Evolutionary conservation across 2,113 vertebrate species (phyloP).

Genomic region (Channa argus): DNA sequence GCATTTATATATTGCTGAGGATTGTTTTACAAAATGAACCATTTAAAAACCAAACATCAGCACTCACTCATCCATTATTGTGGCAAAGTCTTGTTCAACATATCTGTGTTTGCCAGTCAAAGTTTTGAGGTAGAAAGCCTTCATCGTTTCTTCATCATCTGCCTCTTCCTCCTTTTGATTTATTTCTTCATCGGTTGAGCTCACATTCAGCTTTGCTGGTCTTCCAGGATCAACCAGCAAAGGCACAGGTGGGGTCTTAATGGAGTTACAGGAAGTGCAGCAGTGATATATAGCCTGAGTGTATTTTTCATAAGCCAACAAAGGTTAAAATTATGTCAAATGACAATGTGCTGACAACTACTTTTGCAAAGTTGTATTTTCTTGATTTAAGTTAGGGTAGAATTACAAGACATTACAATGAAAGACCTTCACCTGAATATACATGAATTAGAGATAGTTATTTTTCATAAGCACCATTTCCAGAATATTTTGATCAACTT

Average conservation of each 20-base stretch:
- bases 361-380: too few species aligned
- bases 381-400: too few species aligned
- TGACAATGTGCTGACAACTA: neutral
- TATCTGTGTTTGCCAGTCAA: constrained; percentile 63
- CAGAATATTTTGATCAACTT: too few species aligned
- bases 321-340: neutral
- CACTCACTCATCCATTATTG: constrained; percentile 85
- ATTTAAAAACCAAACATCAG: neutral
- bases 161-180: neutral
- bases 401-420: too few species aligned
- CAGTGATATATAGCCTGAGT: neutral
- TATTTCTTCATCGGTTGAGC: constrained; percentile 57
- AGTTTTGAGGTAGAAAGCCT: constrained; percentile 40
- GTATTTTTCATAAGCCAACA: neutral
- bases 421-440: too few species aligned
- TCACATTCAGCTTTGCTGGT: constrained; percentile 41
- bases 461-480: too few species aligned
- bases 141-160: constrained; percentile 45
- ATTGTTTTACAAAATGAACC: too few species aligned
- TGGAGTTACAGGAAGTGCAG: neutral
- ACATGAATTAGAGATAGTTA: too few species aligned
- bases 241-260: constrained; percentile 55
- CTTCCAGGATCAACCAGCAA: constrained; percentile 8
- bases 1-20: neutral
- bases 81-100: constrained; percentile 73